Conservation (phyloP, 2,888 invertebrate species). For the Teleogryllus oceanicus region DNA sequence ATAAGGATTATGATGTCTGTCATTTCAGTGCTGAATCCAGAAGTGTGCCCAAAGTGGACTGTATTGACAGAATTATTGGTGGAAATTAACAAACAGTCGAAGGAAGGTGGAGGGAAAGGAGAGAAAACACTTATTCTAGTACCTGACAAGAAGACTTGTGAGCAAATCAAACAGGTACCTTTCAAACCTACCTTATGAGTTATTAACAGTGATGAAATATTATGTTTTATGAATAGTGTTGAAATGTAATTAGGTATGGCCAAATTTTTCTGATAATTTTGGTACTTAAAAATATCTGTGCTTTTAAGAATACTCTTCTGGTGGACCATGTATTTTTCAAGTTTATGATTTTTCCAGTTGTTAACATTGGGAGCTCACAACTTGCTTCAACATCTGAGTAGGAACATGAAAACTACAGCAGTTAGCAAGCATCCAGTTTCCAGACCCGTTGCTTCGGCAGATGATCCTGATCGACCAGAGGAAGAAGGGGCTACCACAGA, state of each 20-base stretch:
- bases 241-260: too few species aligned
- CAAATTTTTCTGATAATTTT: too few species aligned
- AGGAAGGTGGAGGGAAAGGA: conserved; percentile 46
- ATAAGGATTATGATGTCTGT: too few species aligned
- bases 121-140: conserved; percentile 79
- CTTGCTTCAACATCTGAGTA: conserved; percentile 56
- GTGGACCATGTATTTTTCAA: too few species aligned
- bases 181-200: neutral
- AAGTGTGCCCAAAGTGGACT: conserved; percentile 88
- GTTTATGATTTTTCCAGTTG: conserved; percentile 45
- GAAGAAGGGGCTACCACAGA: conserved; percentile 32
- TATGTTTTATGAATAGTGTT: too few species aligned
- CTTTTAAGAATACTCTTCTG: too few species aligned
- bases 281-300: too few species aligned
- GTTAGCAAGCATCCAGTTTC: too few species aligned
- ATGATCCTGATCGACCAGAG: neutral
- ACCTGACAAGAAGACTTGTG: conserved; percentile 76
- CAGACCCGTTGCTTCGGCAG: neutral
- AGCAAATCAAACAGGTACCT: conserved; percentile 62
- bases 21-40: conserved; percentile 68
- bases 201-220: too few species aligned
- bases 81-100: conserved; percentile 69
- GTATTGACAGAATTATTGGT: conserved; percentile 74
- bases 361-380: conserved; percentile 62
- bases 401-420: conserved; percentile 36